Conservation (phyloP, 2,888 invertebrate species). For the Horisme vitalbata region DNA sequence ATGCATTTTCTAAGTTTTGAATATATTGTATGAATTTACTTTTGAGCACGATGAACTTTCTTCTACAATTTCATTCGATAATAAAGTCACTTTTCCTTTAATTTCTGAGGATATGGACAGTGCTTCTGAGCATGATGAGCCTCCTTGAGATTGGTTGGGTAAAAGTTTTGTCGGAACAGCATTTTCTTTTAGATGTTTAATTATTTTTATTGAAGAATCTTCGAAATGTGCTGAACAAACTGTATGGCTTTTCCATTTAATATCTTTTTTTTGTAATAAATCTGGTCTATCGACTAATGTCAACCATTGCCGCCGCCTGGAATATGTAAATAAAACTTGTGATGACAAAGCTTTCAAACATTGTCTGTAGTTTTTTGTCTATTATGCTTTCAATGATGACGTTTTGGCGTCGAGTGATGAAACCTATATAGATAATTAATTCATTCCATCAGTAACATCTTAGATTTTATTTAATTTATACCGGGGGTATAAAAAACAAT, state of each 20-base stretch:
- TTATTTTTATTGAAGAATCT: slow-evolving; percentile 16
- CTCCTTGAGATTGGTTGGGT: neutral
- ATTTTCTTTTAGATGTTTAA: slow-evolving; percentile 15
- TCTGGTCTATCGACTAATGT: slow-evolving; percentile 16
- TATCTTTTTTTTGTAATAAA: slow-evolving; percentile 12
- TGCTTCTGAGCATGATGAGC: slow-evolving; percentile 5
- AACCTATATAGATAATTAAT: no score
- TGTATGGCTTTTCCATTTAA: slow-evolving; percentile 15
- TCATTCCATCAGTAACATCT: no score
- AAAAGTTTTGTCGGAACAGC: slow-evolving; percentile 10
- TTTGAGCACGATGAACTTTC: slow-evolving; percentile 25
- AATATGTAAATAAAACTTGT: no score
- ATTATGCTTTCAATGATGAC: no score
- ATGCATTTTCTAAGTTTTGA: slow-evolving; percentile 25
- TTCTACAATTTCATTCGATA: no score
- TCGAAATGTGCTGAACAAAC: slow-evolving; percentile 19
- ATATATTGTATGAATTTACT: slow-evolving; percentile 28
- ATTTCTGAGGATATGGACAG: no score
- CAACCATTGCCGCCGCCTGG: slow-evolving; percentile 21
- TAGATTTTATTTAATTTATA: no score
- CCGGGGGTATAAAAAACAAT: no score
- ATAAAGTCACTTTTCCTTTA: no score
- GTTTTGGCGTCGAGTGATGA: no score
- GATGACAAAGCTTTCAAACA: no score
- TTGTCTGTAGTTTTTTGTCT: no score